Conservation (phyloP, 1,140 invertebrate species). For the Leptestheria dahalacensis region DNA sequence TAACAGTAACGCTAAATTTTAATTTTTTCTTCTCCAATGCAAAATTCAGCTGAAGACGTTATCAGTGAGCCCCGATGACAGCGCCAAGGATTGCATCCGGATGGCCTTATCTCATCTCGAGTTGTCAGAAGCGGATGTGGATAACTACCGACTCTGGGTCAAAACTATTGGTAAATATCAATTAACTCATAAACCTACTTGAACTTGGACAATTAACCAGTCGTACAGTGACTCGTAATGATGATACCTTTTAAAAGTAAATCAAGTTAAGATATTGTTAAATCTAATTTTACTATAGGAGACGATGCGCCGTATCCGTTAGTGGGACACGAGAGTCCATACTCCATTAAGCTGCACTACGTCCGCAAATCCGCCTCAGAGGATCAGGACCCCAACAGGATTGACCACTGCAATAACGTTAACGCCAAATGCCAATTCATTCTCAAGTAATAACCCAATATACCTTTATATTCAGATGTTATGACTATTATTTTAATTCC, state of each 20-base stretch:
- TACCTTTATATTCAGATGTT: no score
- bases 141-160: constrained; percentile 53
- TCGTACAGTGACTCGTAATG: no score
- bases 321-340: constrained; percentile 66
- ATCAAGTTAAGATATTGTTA: no score
- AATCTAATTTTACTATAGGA: constrained; percentile 37
- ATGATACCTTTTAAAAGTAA: no score
- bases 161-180: constrained; percentile 19
- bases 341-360: constrained; percentile 59
- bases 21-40: constrained; percentile 19
- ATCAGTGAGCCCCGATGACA: constrained; percentile 53
- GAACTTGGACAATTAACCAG: background rate
- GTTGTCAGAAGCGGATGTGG: constrained; percentile 33
- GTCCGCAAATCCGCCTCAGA: constrained; percentile 51
- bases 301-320: constrained; percentile 58
- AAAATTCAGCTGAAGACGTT: constrained; percentile 61
- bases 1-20: no score
- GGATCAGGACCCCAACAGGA: constrained; percentile 22
- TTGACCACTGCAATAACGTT: constrained; percentile 19
- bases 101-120: constrained; percentile 47
- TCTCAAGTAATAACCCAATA: constrained; percentile 31
- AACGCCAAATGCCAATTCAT: constrained; percentile 42
- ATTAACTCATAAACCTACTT: background rate
- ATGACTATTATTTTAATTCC: no score
- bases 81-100: constrained; percentile 46